A percentile compares a stretch with the other conserved stretches of the same genome.
These are phyloP conservation scores for Pseudopipra pipra DNA, from an alignment of 2,113 vertebrate species.

Conservation along the genomic window DNA sequence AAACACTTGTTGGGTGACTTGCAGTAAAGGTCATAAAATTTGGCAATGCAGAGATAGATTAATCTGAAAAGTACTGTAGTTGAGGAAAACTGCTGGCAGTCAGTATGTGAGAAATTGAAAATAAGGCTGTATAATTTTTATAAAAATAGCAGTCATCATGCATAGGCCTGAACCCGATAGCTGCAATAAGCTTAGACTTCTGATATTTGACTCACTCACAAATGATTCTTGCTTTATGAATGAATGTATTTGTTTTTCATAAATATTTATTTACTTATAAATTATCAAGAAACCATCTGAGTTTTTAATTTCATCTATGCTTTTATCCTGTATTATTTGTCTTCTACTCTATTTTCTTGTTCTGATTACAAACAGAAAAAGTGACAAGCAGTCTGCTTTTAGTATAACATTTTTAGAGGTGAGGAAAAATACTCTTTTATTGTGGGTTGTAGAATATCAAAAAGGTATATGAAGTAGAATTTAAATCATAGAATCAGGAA, in stretches of 20 bases:
- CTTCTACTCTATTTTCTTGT: background rate
- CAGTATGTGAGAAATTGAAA: slow-evolving; percentile 19
- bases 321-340: background rate
- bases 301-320: background rate
- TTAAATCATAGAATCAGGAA: background rate
- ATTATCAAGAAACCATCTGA: background rate
- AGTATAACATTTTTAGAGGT: background rate
- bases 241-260: background rate
- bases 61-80: background rate
- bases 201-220: background rate
- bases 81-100: slow-evolving; percentile 2
- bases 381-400: background rate
- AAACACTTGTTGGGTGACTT: slow-evolving; percentile 23
- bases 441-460: background rate
- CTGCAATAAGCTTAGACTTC: background rate
- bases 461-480: background rate
- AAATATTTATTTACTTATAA: background rate
- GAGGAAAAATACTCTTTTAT: background rate
- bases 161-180: background rate
- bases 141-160: background rate
- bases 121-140: background rate
- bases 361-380: background rate
- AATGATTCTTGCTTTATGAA: background rate
- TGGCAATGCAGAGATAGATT: background rate
- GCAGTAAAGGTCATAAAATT: slow-evolving; percentile 12